Percentiles rank a stretch among this genome's conserved stretches.
Conservation (phyloP, 2,113 vertebrate species). For the Holacanthus passer region DNA sequence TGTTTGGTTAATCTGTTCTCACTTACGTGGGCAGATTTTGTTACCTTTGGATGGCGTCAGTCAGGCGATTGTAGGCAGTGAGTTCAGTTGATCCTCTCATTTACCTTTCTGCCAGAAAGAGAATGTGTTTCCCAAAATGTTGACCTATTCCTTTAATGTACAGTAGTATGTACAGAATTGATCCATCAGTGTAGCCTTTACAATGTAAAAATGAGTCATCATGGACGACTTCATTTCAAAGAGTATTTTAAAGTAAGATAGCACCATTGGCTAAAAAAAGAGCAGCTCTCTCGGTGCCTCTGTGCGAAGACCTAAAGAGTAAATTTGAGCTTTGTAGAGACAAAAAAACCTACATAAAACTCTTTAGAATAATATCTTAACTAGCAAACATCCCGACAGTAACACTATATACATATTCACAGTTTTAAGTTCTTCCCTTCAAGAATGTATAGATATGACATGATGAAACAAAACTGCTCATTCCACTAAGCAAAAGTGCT, state of each 20-base stretch:
- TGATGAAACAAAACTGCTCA: slow-evolving; percentile 16
- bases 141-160: slow-evolving; percentile 23
- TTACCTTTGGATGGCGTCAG: not conserved
- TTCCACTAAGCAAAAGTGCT: slow-evolving; percentile 21
- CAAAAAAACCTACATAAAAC: slow-evolving; percentile 18
- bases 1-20: no score
- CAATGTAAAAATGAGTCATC: slow-evolving; percentile 7
- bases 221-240: slow-evolving; percentile 24
- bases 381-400: slow-evolving; percentile 16
- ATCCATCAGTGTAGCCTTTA: slow-evolving; percentile 12
- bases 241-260: slow-evolving; percentile 49
- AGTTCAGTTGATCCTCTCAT: not conserved
- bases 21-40: not conserved
- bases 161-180: not conserved
- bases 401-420: slow-evolving; percentile 45
- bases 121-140: not conserved
- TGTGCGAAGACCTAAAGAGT: slow-evolving; percentile 33
- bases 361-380: not conserved
- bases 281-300: slow-evolving; percentile 11
- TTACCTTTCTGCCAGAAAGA: no score
- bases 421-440: slow-evolving; percentile 51
- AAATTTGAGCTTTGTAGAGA: slow-evolving; percentile 2
- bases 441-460: slow-evolving; percentile 11
- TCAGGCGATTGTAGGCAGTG: no score
- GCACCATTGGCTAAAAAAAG: slow-evolving; percentile 69